These are phyloP conservation scores for Zaprionus bogoriensis DNA, from an alignment of 2,888 invertebrate species.

Conservation along the genomic window DNA sequence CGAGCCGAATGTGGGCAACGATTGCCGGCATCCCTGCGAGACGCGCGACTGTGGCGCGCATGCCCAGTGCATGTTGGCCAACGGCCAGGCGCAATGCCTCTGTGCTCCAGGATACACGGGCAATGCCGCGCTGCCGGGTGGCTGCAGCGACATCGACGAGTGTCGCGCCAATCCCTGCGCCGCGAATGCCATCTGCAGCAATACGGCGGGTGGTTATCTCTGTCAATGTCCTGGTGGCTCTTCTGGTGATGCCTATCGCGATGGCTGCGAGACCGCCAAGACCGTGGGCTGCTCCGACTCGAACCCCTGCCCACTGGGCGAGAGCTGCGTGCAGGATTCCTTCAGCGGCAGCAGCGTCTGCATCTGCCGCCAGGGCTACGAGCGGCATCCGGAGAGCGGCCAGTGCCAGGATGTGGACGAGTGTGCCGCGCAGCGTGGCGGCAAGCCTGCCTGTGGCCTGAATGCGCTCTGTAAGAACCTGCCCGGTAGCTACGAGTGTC, in stretches of 20 bases:
- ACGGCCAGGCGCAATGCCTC: slow-evolving; percentile 91
- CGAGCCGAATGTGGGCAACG: slow-evolving; percentile 94
- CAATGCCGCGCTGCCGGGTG: slow-evolving; percentile 84
- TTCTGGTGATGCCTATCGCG: slow-evolving; percentile 90
- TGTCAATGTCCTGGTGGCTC: slow-evolving; percentile 94
- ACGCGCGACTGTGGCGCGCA: slow-evolving; percentile 92
- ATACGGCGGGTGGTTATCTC: slow-evolving; percentile 92
- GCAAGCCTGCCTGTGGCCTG: slow-evolving; percentile 92
- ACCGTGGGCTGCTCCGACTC: slow-evolving; percentile 88
- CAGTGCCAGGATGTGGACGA: slow-evolving; percentile 94
- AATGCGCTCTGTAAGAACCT: slow-evolving; percentile 96
- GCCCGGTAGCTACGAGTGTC: slow-evolving; percentile 96
- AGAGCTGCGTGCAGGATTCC: slow-evolving; percentile 92
- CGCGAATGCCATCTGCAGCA: slow-evolving; percentile 92
- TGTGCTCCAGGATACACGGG: slow-evolving; percentile 93
- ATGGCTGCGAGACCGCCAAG: slow-evolving; percentile 88
- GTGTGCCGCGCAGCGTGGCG: slow-evolving; percentile 89
- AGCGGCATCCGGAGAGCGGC: slow-evolving; percentile 88
- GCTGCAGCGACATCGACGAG: slow-evolving; percentile 95
- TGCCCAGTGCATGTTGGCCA: slow-evolving; percentile 93
- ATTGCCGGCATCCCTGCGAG: slow-evolving; percentile 97
- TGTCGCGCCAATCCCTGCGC: slow-evolving; percentile 93
- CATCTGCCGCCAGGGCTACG: slow-evolving; percentile 93
- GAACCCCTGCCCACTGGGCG: slow-evolving; percentile 92
- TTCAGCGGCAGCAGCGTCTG: slow-evolving; percentile 91